Conservation (phyloP, 92 coral and sea anemone genomes). For the Parazoanthus swiftii region DNA sequence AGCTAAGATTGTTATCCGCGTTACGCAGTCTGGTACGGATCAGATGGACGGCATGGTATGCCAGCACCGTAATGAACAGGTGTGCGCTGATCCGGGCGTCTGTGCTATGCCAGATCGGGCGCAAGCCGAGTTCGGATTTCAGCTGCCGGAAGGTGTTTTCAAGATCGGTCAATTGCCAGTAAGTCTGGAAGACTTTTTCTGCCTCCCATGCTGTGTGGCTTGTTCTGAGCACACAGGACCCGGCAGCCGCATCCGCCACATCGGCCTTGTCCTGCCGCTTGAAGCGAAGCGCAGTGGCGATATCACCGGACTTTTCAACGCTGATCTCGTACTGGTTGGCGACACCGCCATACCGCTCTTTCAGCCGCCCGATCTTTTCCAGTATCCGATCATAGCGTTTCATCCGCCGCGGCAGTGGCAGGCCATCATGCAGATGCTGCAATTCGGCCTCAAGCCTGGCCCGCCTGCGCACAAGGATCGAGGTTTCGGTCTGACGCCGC, state of each 20-base stretch:
- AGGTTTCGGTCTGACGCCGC: slow-evolving; percentile 17
- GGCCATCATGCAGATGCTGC: slow-evolving; percentile 16
- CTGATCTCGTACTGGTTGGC: slow-evolving; percentile 10
- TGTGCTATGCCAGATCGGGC: slow-evolving; percentile 11
- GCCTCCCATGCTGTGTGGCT: slow-evolving; percentile 11
- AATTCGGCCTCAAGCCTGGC: slow-evolving; percentile 16
- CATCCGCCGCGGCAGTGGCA: slow-evolving; percentile 16
- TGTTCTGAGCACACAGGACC: slow-evolving; percentile 10
- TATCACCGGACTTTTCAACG: slow-evolving; percentile 8
- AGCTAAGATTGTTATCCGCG: slow-evolving; percentile 8
- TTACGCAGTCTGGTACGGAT: slow-evolving; percentile 9
- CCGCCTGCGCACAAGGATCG: slow-evolving; percentile 17
- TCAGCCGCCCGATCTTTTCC: slow-evolving; percentile 11
- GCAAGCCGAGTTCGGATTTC: slow-evolving; percentile 10
- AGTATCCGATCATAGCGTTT: slow-evolving; percentile 8
- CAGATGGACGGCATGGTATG: slow-evolving; percentile 10
- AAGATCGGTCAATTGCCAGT: slow-evolving; percentile 8
- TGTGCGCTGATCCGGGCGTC: slow-evolving; percentile 12
- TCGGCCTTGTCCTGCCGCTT: slow-evolving; percentile 11
- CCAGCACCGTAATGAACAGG: slow-evolving; percentile 10
- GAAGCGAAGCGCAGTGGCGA: slow-evolving; percentile 11
- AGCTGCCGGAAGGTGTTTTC: slow-evolving; percentile 10
- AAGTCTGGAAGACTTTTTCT: slow-evolving; percentile 7
- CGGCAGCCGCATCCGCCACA: slow-evolving; percentile 13
- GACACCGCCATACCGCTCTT: slow-evolving; percentile 11